Evolutionary conservation across 1,140 invertebrate genomes (phyloP).

Genomic region (Acromyrmex heyeri): DNA sequence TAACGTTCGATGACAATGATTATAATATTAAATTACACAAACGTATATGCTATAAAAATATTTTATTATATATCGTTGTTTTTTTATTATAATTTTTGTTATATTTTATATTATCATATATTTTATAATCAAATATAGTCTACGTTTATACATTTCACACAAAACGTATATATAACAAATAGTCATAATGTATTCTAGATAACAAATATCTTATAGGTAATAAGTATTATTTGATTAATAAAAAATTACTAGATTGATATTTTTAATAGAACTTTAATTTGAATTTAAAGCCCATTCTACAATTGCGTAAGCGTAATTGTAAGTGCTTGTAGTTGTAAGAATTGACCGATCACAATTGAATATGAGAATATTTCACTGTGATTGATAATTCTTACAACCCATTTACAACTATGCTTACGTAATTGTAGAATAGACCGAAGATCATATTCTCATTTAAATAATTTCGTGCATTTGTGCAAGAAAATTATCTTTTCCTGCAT

Average conservation of each 20-base stretch:
- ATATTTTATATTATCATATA: background rate
- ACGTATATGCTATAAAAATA: background rate
- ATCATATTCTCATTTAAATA: background rate
- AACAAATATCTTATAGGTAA: background rate
- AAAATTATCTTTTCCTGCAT: background rate
- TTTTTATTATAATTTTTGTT: background rate
- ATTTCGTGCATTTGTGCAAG: background rate
- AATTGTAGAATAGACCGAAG: too few relatives aligned
- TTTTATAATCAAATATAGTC: background rate
- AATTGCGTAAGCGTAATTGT: too few relatives aligned
- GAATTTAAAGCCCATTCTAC: too few relatives aligned
- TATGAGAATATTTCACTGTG: too few relatives aligned
- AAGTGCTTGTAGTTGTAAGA: too few relatives aligned
- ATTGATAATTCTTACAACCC: too few relatives aligned
- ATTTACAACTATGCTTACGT: too few relatives aligned
- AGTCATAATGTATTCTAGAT: background rate
- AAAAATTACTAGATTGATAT: background rate
- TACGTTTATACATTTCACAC: background rate
- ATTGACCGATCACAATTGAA: too few relatives aligned
- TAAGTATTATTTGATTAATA: background rate
- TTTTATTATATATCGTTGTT: background rate
- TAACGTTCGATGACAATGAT: background rate
- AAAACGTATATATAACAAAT: background rate
- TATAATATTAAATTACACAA: background rate
- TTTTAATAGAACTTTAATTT: background rate